phyloP scores from a whole-genome alignment of 92 coral and sea anemone genomes.

The Paragorgia papillata region DNA sequence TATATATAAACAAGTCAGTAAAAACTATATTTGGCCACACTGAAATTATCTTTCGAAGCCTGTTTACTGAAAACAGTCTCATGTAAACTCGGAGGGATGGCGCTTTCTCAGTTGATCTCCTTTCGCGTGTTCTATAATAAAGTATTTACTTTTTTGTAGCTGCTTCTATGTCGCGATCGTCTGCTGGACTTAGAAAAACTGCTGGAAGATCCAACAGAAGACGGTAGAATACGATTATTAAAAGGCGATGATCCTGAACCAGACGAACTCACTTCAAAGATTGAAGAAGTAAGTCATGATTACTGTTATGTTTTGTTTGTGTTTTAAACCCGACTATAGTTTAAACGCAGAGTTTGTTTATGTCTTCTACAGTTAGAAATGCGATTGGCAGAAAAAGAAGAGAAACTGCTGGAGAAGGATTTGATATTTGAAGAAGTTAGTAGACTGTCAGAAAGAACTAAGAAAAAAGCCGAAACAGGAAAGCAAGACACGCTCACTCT shows the following conservation, averaged over 20 bases:
- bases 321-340: too few species aligned
- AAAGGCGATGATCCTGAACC: slow-evolving; percentile 97
- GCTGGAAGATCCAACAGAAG: slow-evolving; percentile 89
- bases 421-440: slow-evolving; percentile 96
- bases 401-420: slow-evolving; percentile 94
- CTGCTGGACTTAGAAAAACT: slow-evolving; percentile 81
- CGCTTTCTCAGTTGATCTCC: too few species aligned
- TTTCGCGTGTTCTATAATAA: too few species aligned
- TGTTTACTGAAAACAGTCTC: too few species aligned
- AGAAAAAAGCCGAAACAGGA: slow-evolving; percentile 92
- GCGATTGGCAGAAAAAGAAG: slow-evolving; percentile 95
- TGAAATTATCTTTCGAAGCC: too few species aligned
- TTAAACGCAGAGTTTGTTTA: background rate
- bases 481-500: slow-evolving; percentile 91
- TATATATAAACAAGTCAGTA: too few species aligned
- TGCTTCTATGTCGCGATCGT: slow-evolving; percentile 82
- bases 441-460: slow-evolving; percentile 94
- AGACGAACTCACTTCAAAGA: slow-evolving; percentile 84
- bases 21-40: too few species aligned
- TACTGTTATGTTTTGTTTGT: too few species aligned
- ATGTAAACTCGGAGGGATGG: too few species aligned
- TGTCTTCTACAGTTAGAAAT: slow-evolving; percentile 61
- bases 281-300: slow-evolving; percentile 63
- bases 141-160: slow-evolving; percentile 45
- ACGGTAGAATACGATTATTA: slow-evolving; percentile 78